Evolutionary conservation across 2,797 vertebrate genomes (phyloP).

Genomic region (Danio kyathit): DNA sequence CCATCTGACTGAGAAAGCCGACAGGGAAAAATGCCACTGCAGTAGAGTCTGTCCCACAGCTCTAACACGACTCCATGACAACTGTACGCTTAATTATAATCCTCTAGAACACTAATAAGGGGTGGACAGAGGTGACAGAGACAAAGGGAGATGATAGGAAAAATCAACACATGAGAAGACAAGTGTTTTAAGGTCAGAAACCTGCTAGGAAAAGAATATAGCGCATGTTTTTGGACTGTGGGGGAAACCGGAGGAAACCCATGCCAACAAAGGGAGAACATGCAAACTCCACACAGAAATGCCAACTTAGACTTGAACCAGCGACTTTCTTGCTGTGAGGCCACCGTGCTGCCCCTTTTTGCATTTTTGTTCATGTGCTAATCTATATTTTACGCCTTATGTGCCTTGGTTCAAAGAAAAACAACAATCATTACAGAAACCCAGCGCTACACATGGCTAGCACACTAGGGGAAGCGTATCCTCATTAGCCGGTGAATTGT

Average conservation of each 20-base stretch:
- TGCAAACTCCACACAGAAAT: too few species aligned
- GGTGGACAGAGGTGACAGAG: constrained; percentile 46
- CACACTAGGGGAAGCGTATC: background rate
- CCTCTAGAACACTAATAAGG: constrained; percentile 38
- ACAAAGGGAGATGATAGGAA: constrained; percentile 31
- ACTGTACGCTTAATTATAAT: constrained; percentile 37
- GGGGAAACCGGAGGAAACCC: too few species aligned
- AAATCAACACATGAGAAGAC: background rate
- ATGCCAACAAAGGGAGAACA: too few species aligned
- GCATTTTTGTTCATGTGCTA: background rate
- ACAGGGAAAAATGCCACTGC: constrained; percentile 34
- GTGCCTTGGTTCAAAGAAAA: background rate
- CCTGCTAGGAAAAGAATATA: background rate
- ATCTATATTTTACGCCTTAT: background rate
- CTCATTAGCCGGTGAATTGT: constrained; percentile 15
- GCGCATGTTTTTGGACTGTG: too few species aligned
- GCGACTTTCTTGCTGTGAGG: too few species aligned
- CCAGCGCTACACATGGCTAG: background rate
- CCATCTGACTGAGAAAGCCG: constrained; percentile 12
- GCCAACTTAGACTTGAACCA: too few species aligned
- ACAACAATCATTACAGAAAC: background rate
- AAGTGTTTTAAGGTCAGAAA: background rate
- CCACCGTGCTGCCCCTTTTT: too few species aligned
- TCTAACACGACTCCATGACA: constrained; percentile 16
- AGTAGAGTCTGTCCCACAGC: constrained; percentile 11